A percentile compares a stretch with the other conserved stretches of the same genome.
Conservation (phyloP, 2,113 vertebrate genomes). For the Neofelis nebulosa region DNA sequence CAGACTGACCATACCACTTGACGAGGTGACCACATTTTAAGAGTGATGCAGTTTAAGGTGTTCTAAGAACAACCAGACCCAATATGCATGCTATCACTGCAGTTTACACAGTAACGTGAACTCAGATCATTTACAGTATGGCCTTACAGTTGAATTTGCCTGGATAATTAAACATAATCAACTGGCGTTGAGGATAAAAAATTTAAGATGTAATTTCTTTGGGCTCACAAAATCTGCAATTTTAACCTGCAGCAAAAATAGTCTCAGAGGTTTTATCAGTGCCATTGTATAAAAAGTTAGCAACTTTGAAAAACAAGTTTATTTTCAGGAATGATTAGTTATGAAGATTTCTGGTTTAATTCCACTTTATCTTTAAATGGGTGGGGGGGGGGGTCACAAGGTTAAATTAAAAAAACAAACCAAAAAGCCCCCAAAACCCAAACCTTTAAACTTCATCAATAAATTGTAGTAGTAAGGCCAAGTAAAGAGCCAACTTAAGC, state of each 20-base stretch:
- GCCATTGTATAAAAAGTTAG: not conserved
- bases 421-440: not conserved
- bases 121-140: not conserved
- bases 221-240: slow-evolving; percentile 10
- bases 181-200: not conserved
- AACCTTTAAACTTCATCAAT: not conserved
- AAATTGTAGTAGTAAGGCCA: not conserved
- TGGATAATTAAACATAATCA: not conserved
- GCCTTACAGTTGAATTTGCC: not conserved
- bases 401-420: not conserved
- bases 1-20: not conserved
- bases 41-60: not conserved
- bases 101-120: not conserved
- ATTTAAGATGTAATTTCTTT: not conserved
- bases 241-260: not conserved
- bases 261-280: not conserved
- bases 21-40: not conserved
- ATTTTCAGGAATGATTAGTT: slow-evolving; percentile 2
- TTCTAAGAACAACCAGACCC: not conserved
- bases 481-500: not conserved
- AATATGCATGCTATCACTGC: not conserved
- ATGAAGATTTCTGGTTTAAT: not conserved
- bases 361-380: not conserved
- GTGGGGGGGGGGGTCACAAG: not conserved
- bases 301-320: not conserved